Base-by-base conservation (phyloP, 2,113 vertebrate species). In the Anoura caudifer region DNA sequence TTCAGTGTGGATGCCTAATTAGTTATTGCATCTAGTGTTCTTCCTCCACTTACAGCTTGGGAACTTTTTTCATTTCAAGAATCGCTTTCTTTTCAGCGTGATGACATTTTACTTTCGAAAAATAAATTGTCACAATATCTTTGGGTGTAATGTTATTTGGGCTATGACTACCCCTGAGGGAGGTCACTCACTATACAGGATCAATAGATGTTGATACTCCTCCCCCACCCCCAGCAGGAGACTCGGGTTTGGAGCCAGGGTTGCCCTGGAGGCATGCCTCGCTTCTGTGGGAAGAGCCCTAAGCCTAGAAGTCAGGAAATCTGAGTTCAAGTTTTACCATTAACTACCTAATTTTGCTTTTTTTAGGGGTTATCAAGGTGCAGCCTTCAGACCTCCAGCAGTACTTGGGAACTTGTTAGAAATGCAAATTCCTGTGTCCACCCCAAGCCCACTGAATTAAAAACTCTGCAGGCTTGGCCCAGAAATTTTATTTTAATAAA, bases 11-110 rank as follows among this genome's bases (percentile, higher is more conserved):
- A 80, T 56, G 63, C 70, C 80, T 91, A 80, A 93, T 93, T 92
- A 87, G 86, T 31, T 67, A 19, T 16, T 50, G 38, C 22, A 72
- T 10, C n/a, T 81, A 43, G 86, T 52, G 41, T 41, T 95, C 76
- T 87, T 56, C 43, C 52, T 28, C 28, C 54, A 56, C 50, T 92
- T 83, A 73, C 36, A 84, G 43, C 72, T 69, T 56, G 16, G 76
- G 72, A 65, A 67, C 79, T 75, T 87, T 94, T 67, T 84, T 70
- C 83, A 79, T 50, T 88, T 91, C 70, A 83, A 76, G 79, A 90
- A 79, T 22, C 33, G 33, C 38, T 86, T 80, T 93, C 36, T 93
- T 93, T 89, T 76, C 43, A 82, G 52, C 5, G 87, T 72, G 43
- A 9, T 3, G 7, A 28, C 75, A n/a, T 65, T 91, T 94, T 87